Conservation (phyloP, 2,888 invertebrate species). For the Rhodophaea formosa region DNA sequence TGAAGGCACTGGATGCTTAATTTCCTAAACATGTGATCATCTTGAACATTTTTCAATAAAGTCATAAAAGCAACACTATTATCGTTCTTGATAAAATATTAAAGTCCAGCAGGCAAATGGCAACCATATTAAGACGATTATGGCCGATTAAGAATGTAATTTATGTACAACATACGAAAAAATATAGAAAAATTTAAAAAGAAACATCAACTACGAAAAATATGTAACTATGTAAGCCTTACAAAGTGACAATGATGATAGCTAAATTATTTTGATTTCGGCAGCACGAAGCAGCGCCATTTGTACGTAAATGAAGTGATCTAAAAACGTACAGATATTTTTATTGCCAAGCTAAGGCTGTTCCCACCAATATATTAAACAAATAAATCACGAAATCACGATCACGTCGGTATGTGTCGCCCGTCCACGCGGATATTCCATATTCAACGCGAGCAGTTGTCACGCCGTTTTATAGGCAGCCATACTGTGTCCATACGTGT, state of each 20-base stretch:
- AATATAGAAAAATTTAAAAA: too few species aligned
- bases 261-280: too few species aligned
- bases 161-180: too few species aligned
- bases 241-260: too few species aligned
- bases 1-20: too few species aligned
- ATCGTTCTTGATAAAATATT: neutral
- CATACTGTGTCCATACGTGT: slow-evolving; percentile 5
- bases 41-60: neutral
- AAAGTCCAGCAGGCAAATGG: neutral
- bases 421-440: slow-evolving; percentile 46
- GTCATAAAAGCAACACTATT: neutral
- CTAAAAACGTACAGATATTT: slow-evolving; percentile 18
- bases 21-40: slow-evolving; percentile 8
- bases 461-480: slow-evolving; percentile 3
- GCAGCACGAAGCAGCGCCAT: too few species aligned
- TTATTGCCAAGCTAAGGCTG: slow-evolving; percentile 4
- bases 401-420: slow-evolving; percentile 41
- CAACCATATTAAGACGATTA: too few species aligned
- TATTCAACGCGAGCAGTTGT: slow-evolving; percentile 41
- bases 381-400: slow-evolving; percentile 44
- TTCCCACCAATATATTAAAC: slow-evolving; percentile 45
- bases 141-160: too few species aligned
- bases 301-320: neutral
- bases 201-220: too few species aligned
- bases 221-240: too few species aligned